These are phyloP conservation scores for Pseudorectes ferrugineus DNA, from an alignment of 2,113 vertebrate species.

Conservation along the genomic window DNA sequence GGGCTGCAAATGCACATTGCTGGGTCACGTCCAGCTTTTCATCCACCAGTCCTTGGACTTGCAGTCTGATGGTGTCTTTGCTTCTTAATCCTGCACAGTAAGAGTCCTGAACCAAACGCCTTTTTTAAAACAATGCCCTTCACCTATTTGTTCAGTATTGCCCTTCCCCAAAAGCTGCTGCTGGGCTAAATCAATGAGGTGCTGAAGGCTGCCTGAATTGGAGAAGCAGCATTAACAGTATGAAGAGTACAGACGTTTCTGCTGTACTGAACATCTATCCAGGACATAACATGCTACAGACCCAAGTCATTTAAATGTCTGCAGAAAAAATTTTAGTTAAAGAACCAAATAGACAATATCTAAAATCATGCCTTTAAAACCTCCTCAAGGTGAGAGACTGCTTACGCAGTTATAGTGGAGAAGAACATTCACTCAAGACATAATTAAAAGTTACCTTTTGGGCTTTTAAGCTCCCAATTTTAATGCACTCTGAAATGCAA, in stretches of 20 bases:
- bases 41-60: neutral
- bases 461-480: neutral
- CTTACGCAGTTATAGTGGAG: neutral
- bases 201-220: neutral
- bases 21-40: neutral
- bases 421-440: neutral
- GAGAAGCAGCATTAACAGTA: neutral
- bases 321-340: neutral
- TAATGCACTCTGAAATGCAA: neutral
- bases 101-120: neutral
- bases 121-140: neutral
- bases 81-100: neutral
- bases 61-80: neutral
- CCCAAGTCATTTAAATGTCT: neutral
- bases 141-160: neutral
- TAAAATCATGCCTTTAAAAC: neutral
- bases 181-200: neutral
- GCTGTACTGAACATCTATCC: neutral
- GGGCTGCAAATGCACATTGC: accelerated
- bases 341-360: neutral
- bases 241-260: neutral
- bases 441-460: neutral
- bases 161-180: neutral
- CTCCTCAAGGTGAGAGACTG: neutral
- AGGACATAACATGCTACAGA: neutral